Percentiles rank a stretch among this genome's conserved stretches.
phyloP scores from a whole-genome alignment of 2,888 invertebrate species.

The Thalpophila matura region DNA sequence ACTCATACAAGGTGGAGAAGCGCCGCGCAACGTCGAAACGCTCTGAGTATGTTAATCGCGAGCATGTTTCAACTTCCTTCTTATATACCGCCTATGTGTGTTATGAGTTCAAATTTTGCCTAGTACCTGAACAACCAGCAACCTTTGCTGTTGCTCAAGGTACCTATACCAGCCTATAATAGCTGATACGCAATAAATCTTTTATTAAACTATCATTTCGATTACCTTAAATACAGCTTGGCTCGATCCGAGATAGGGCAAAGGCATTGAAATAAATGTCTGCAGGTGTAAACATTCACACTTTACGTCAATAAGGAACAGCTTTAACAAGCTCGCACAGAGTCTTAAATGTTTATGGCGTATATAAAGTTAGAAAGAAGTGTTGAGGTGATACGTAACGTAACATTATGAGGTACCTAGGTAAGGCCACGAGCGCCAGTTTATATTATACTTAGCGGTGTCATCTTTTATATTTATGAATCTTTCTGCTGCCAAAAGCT shows the following conservation, averaged over 20 bases:
- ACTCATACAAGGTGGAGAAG: constrained; percentile 77
- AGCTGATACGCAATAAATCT: constrained; percentile 1
- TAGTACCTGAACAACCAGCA: constrained; percentile 8
- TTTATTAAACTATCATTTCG: neutral
- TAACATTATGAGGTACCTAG: constrained; percentile 38
- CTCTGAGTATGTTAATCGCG: constrained; percentile 69
- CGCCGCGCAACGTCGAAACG: constrained; percentile 59
- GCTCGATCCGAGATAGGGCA: neutral
- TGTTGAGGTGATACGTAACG: constrained; percentile 33
- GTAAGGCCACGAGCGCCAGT: constrained; percentile 35
- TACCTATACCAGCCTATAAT: neutral
- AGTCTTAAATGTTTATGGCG: constrained; percentile 33
- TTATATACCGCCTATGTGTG: constrained; percentile 47
- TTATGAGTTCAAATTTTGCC: constrained; percentile 43
- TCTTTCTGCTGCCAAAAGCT: constrained; percentile 37
- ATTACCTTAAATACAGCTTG: neutral
- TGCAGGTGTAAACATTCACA: constrained; percentile 12
- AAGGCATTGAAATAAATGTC: constrained; percentile 18
- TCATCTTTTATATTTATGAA: constrained; percentile 50
- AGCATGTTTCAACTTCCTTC: constrained; percentile 62
- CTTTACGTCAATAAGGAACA: constrained; percentile 15
- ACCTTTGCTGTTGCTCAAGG: neutral
- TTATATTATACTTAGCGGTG: constrained; percentile 50
- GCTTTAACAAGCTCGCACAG: constrained; percentile 19
- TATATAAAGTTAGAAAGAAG: constrained; percentile 44